These are phyloP conservation scores for Delia radicum DNA, from an alignment of 1,140 invertebrate species.

Conservation along the genomic window DNA sequence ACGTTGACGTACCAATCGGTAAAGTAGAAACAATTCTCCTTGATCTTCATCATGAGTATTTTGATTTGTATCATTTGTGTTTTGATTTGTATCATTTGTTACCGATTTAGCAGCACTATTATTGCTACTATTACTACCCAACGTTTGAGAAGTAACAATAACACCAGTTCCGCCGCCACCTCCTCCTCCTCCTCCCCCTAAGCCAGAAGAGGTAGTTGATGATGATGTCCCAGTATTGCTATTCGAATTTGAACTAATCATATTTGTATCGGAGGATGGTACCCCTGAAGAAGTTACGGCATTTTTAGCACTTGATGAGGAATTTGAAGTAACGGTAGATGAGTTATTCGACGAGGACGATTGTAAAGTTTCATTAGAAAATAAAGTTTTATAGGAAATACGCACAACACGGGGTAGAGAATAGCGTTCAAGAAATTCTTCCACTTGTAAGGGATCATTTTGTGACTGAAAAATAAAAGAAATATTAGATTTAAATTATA, in stretches of 20 bases:
- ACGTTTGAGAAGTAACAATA: constrained; percentile 3
- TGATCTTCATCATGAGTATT: background rate
- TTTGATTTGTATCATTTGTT: constrained; percentile 16
- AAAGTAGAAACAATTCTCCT: constrained; percentile 51
- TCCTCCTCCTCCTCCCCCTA: background rate
- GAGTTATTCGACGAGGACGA: constrained; percentile 53
- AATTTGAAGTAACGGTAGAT: constrained; percentile 46
- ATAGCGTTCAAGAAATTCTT: constrained; percentile 60
- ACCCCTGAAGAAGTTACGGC: background rate
- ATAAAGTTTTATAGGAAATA: constrained; percentile 48
- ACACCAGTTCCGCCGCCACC: background rate
- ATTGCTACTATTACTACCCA: constrained; percentile 24
- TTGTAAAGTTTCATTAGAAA: constrained; percentile 49
- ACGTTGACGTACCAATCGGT: constrained; percentile 48
- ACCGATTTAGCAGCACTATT: constrained; percentile 28
- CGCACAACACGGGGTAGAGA: constrained; percentile 61
- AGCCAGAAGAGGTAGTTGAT: constrained; percentile 34
- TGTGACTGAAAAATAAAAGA: constrained; percentile 31
- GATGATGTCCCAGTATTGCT: constrained; percentile 33
- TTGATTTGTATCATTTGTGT: background rate
- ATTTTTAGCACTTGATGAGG: constrained; percentile 37
- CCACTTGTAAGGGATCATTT: constrained; percentile 47
- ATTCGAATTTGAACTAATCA: background rate
- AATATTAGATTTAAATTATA: background rate
- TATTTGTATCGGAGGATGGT: constrained; percentile 4